These are phyloP conservation scores for Tenebrio molitor DNA, from an alignment of 1,140 invertebrate species.

Conservation along the genomic window DNA sequence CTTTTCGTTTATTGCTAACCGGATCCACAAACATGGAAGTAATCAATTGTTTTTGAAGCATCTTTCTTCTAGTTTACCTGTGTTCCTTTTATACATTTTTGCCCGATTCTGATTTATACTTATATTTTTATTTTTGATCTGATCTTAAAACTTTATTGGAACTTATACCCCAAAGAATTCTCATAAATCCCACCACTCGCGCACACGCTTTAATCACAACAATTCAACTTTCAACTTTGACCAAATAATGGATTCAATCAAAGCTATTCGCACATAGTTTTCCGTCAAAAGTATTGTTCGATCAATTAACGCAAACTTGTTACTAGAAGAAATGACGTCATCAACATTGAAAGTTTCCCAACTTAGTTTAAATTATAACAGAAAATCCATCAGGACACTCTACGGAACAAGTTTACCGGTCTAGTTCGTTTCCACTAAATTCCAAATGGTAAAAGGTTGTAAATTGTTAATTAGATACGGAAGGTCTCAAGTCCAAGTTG, in stretches of 20 bases:
- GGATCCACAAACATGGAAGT: constrained; percentile 44
- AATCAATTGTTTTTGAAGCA: constrained; percentile 44
- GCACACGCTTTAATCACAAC: background rate
- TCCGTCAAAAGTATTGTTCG: background rate
- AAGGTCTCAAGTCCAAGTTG: too few species aligned
- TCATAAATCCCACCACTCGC: background rate
- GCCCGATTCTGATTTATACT: constrained; percentile 13
- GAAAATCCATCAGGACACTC: constrained; percentile 2
- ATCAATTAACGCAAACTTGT: constrained; percentile 8
- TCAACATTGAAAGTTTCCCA: constrained; percentile 6
- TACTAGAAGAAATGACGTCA: background rate
- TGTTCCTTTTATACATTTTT: constrained; percentile 32
- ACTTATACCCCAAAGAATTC: constrained; percentile 1
- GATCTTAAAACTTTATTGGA: background rate
- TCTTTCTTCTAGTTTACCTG: constrained; percentile 16
- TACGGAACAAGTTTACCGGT: constrained; percentile 2
- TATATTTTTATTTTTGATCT: constrained; percentile 11
- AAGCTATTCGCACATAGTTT: background rate
- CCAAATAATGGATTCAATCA: background rate
- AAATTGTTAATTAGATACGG: constrained; percentile 2
- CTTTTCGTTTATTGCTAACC: constrained; percentile 44
- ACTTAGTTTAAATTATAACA: constrained; percentile 22
- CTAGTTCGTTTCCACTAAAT: background rate
- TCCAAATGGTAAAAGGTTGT: background rate
- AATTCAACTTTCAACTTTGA: background rate